Evolutionary conservation across 2,888 invertebrate species (phyloP), one percentile per base, ranked within the genome.

Genomic region (Andrena minutula): DNA sequence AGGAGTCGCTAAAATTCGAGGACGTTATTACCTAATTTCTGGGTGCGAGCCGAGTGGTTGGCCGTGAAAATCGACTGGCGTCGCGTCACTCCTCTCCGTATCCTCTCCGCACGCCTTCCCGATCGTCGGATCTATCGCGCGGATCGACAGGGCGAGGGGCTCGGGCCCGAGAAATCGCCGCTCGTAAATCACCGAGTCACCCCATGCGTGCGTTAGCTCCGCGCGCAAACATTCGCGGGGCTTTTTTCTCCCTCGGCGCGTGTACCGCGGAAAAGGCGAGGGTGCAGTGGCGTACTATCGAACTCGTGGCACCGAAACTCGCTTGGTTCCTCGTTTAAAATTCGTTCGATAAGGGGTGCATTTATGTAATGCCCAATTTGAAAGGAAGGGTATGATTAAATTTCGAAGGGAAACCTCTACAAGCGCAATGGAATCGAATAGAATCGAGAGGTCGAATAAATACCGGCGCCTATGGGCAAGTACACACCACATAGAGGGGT

Each of bases 121-220:
- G 83, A 83, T 84, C 83, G 71, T 77, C 84, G 84, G 70, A 86
- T 86, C 86, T 86, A 86, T 86, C 82, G 84, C 68, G 51, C 12
- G 75, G 79, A 86, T 86, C 86, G 86, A 84, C 85, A 80, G 85
- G 77, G 60, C 69, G 82, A 79, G 74, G 75, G 77, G 80, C 47
- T 68, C 32, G 80, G 56, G 73, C 60, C 58, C 71, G 82, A 84
- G 86, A 81, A 85, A 86, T 87, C 86, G 72, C 80, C 69, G 80
- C 79, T 86, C 86, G 85, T 86, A 86, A 86, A 86, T 86, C 86
- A 86, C 81, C 79, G 77, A 79, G 86, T 86, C 86, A 84, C 76
- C 86, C 75, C 35, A 73, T 83, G 83, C 84, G 71, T 68, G 61
- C 74, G 74, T 41, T 35, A 66, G 51, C 26, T 26, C 35, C 58